Conservation (phyloP, 2,888 invertebrate genomes). For the Drosophila sordidapex region DNA sequence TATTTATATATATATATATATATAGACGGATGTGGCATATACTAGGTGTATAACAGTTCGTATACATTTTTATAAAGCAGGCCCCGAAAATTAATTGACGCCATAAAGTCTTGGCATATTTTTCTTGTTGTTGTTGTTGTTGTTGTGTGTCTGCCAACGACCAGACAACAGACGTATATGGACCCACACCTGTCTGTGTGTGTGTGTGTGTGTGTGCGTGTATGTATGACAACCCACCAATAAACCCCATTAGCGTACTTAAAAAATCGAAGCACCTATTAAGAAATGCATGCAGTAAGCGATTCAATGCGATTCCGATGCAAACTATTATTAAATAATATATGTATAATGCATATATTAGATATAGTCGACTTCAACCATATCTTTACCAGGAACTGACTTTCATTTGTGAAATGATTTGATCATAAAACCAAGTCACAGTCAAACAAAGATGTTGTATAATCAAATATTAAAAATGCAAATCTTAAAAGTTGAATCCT, state of each 20-base stretch:
- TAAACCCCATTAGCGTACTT: background rate
- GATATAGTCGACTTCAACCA: background rate
- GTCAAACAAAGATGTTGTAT: background rate
- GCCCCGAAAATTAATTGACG: conserved; percentile 74
- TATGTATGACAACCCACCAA: background rate
- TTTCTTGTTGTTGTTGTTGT: conserved; percentile 40
- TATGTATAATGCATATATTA: background rate
- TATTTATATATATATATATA: conserved; percentile 2
- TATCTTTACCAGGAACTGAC: background rate
- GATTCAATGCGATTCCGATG: background rate
- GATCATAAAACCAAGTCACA: background rate
- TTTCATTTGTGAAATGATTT: background rate
- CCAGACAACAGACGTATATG: conserved; percentile 47
- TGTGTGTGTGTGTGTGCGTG: background rate
- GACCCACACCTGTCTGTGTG: background rate
- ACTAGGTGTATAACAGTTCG: conserved; percentile 3
- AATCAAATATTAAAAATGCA: background rate
- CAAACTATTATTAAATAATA: background rate
- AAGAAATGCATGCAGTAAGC: background rate
- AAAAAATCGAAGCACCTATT: background rate
- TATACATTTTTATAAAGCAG: conserved; percentile 33
- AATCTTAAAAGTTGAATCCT: background rate
- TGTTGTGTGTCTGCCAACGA: conserved; percentile 60
- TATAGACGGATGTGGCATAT: conserved; percentile 8
- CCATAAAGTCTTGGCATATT: conserved; percentile 70